phyloP scores from a whole-genome alignment of 2,888 invertebrate species.

The Dichetophora obliterata region DNA sequence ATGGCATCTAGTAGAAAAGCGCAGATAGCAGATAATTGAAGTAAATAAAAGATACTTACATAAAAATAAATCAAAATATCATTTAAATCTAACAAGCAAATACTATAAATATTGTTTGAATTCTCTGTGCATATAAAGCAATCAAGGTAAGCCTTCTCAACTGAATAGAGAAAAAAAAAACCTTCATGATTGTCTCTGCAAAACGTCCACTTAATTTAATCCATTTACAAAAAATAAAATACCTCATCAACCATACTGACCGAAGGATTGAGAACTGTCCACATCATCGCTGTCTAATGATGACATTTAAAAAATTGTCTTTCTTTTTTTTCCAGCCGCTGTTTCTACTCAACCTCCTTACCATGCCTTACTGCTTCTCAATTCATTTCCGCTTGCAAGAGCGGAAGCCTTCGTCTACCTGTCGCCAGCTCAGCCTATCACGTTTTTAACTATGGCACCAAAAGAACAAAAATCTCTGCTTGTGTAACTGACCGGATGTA shows the following conservation, averaged over 20 bases:
- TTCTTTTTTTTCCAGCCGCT: background rate
- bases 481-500: slow-evolving; percentile 34
- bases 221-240: background rate
- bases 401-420: slow-evolving; percentile 29
- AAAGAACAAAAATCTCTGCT: background rate
- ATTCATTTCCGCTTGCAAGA: slow-evolving; percentile 32
- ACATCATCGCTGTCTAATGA: slow-evolving; percentile 14
- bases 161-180: background rate
- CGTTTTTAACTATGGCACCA: background rate
- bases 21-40: background rate
- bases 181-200: background rate
- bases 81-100: too few relatives aligned
- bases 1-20: background rate
- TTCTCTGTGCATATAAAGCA: too few relatives aligned
- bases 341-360: background rate
- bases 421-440: slow-evolving; percentile 17
- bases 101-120: background rate
- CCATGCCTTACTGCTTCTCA: slow-evolving; percentile 1
- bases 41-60: background rate
- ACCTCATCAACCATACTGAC: background rate
- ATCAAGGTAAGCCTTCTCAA: background rate
- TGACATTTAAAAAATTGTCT: background rate
- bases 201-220: background rate
- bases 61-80: too few relatives aligned
- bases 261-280: background rate